Evolutionary conservation across 2,797 vertebrate species (phyloP), one percentile per base, ranked within the genome.

Genomic region (Sebastolobus altivelis): DNA sequence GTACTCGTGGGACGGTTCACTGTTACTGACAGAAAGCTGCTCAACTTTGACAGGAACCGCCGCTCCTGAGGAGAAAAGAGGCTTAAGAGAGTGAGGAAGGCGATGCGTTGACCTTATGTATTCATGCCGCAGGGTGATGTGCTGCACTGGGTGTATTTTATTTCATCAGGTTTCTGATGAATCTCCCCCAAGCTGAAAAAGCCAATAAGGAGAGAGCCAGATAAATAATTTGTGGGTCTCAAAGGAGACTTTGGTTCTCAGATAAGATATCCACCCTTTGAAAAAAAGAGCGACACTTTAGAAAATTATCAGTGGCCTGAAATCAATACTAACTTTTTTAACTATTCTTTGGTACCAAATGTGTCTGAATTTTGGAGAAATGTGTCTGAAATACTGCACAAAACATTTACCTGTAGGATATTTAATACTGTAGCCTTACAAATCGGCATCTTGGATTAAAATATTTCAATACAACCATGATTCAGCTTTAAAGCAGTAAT

Each of bases 1-100:
- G 52, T 1, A 6, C 49, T 69, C n/a, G 7, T 43, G 54, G 66
- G 62, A 60, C 6, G 6, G 37, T 43, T 77, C 25, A 11, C 35
- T 6, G 55, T 79, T 54, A 61, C 49, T 69, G 67, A 82, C 22
- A n/a, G 67, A 77, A 74, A 0, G 4, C 31, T 54, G 43, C 25
- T 68, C 8, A 52, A 60, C 10, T 75, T n/a, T 52, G 33, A 78
- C 58, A 27, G 70, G 63, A 81, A 22, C 56, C 3, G 1, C 10
- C 33, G 1, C 40, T 35, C 14, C 33, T 46, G 3, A 4, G 7
- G 16, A 56, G 62, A 59, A 52, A 52, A 49, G 31, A 27, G 20
- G 31, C 14, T 27, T 31, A 67, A 12, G 4, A 55, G 29, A 16
- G 16, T 16, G 40, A 69, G 35, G 66, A 16, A 22, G 12, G 40